Percentiles rank a stretch among this genome's conserved stretches.
These are phyloP conservation scores for Malurus splendens DNA, from an alignment of 2,797 vertebrate species.

Conservation along the genomic window DNA sequence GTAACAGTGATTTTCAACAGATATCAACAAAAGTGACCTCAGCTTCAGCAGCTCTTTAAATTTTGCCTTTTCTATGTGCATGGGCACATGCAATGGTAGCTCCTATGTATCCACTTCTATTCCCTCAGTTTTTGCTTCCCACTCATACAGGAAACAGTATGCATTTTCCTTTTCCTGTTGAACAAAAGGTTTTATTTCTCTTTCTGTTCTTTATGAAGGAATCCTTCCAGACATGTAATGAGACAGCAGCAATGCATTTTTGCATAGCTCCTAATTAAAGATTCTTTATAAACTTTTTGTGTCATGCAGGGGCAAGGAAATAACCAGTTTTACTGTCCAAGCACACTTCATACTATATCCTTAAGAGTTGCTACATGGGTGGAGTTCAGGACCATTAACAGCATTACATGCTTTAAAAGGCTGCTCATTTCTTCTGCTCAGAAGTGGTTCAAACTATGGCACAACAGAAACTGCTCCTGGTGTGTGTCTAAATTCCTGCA, in stretches of 20 bases:
- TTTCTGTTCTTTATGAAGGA: neutral
- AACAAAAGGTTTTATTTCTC: neutral
- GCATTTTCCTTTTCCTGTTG: neutral
- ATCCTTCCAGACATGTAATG: neutral
- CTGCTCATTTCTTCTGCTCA: neutral
- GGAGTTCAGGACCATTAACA: neutral
- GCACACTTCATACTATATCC: neutral
- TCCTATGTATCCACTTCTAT: neutral
- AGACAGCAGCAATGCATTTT: neutral
- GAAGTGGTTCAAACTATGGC: neutral
- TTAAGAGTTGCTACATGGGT: neutral
- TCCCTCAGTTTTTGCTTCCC: neutral
- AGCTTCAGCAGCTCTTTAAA: neutral
- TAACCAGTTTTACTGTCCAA: neutral
- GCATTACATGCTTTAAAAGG: neutral
- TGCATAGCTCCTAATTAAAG: neutral
- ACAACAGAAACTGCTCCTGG: neutral
- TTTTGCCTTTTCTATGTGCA: neutral
- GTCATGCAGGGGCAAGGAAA: neutral
- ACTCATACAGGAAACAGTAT: neutral
- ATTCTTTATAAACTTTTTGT: neutral
- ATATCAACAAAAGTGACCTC: neutral
- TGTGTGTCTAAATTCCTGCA: neutral
- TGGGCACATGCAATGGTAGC: neutral
- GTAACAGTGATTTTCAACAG: neutral